These are phyloP conservation scores for Volucella bombylans DNA, from an alignment of 2,888 invertebrate genomes.

Conservation along the genomic window DNA sequence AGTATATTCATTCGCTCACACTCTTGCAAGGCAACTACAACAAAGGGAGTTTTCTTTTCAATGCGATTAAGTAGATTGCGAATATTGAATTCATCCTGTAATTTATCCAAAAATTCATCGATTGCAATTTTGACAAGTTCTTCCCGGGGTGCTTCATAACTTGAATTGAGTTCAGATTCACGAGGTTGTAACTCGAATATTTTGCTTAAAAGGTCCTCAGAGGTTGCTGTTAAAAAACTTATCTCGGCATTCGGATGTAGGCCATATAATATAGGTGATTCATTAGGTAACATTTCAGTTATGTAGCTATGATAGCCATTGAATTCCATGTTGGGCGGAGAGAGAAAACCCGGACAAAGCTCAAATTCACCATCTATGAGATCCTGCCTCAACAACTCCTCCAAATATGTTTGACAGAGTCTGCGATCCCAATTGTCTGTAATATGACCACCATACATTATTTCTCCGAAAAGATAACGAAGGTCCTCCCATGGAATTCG, in stretches of 20 bases:
- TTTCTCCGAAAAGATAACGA: constrained; percentile 96
- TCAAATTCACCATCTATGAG: constrained; percentile 93
- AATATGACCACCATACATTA: constrained; percentile 99
- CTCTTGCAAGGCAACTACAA: constrained; percentile 96
- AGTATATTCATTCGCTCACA: constrained; percentile 97
- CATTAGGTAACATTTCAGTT: constrained; percentile 92
- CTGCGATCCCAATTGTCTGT: constrained; percentile 98
- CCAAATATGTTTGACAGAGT: constrained; percentile 92
- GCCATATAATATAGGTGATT: constrained; percentile 95
- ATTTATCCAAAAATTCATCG: constrained; percentile 94
- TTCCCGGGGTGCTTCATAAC: constrained; percentile 89
- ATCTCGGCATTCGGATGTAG: constrained; percentile 98
- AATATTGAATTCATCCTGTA: constrained; percentile 95
- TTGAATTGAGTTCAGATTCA: constrained; percentile 84
- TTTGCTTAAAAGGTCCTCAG: constrained; percentile 91
- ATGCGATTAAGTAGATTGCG: constrained; percentile 91
- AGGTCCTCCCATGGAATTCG: constrained; percentile 97
- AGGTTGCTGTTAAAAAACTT: constrained; percentile 93
- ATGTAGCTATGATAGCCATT: constrained; percentile 93
- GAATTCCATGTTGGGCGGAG: constrained; percentile 95
- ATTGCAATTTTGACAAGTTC: constrained; percentile 88
- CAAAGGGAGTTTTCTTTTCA: constrained; percentile 95
- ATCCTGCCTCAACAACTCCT: constrained; percentile 93
- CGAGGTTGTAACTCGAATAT: constrained; percentile 96
- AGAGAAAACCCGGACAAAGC: constrained; percentile 92